Evolutionary conservation across 2,797 vertebrate species (phyloP).

Genomic region (Monodelphis domestica): DNA sequence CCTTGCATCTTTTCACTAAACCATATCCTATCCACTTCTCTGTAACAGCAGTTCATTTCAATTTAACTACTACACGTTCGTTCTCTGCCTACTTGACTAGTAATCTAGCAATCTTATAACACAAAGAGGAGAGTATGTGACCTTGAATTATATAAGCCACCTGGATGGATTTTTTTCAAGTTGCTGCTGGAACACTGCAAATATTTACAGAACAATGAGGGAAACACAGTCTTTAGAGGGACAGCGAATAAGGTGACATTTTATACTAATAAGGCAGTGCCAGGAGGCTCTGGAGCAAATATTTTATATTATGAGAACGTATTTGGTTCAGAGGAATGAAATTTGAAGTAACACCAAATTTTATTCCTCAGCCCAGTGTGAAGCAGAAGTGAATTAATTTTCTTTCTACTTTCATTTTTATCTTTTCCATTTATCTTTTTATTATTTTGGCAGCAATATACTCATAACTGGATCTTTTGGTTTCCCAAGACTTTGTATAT

Average conservation of each 20-base stretch:
- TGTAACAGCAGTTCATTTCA: background rate
- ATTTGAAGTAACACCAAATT: background rate
- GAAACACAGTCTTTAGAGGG: background rate
- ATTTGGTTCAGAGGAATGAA: background rate
- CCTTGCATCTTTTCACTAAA: background rate
- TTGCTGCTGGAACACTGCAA: constrained; percentile 32
- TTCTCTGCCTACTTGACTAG: background rate
- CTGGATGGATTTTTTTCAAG: background rate
- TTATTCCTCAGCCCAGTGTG: background rate
- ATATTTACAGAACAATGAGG: constrained; percentile 19
- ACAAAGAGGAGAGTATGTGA: background rate
- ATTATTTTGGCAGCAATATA: constrained; percentile 26
- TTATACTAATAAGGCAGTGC: background rate
- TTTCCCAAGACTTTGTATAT: background rate
- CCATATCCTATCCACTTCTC: no score
- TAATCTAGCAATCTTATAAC: background rate
- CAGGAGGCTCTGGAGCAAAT: background rate
- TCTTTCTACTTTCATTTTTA: constrained; percentile 12
- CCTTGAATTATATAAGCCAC: background rate
- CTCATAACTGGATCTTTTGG: constrained; percentile 14
- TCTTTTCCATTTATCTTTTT: background rate
- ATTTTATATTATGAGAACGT: background rate
- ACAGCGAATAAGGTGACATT: constrained; percentile 19
- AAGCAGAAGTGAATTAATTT: background rate
- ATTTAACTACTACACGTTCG: background rate